Conservation (phyloP, 2,113 vertebrate genomes). For the Rhadina sibilatrix region DNA sequence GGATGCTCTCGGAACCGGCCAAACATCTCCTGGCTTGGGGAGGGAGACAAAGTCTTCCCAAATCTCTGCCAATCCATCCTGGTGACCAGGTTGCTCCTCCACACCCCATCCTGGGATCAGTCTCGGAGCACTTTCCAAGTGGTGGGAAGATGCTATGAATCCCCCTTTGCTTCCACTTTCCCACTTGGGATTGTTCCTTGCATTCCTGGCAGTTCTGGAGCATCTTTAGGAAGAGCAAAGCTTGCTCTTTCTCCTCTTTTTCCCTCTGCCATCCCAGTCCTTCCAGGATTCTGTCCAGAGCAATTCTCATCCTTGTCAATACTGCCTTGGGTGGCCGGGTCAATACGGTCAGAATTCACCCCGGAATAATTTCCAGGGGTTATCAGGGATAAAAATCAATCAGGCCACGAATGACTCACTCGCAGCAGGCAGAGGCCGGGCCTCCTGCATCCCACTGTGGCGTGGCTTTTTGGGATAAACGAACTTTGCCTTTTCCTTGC, state of each 20-base stretch:
- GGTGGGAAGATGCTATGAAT: background rate
- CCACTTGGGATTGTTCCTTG: accelerated
- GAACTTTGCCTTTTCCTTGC: background rate
- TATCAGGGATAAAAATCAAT: background rate
- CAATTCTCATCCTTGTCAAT: background rate
- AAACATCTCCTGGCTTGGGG: background rate
- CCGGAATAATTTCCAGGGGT: background rate
- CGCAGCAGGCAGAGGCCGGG: background rate
- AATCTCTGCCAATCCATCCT: background rate
- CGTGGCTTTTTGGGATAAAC: background rate
- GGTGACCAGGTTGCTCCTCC: background rate
- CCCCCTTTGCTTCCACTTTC: background rate
- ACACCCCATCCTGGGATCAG: background rate
- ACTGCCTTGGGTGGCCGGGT: background rate
- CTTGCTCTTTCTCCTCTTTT: background rate
- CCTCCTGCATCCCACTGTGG: accelerated
- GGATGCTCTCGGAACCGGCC: accelerated
- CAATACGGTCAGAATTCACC: background rate
- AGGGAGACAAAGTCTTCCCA: background rate
- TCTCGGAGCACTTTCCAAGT: background rate
- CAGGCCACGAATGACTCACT: background rate
- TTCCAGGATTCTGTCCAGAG: background rate
- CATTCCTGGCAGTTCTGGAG: background rate
- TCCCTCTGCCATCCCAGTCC: background rate
- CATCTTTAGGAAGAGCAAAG: background rate